Evolutionary conservation across 2,888 invertebrate species (phyloP).

Genomic region (Heteropelma amictum): DNA sequence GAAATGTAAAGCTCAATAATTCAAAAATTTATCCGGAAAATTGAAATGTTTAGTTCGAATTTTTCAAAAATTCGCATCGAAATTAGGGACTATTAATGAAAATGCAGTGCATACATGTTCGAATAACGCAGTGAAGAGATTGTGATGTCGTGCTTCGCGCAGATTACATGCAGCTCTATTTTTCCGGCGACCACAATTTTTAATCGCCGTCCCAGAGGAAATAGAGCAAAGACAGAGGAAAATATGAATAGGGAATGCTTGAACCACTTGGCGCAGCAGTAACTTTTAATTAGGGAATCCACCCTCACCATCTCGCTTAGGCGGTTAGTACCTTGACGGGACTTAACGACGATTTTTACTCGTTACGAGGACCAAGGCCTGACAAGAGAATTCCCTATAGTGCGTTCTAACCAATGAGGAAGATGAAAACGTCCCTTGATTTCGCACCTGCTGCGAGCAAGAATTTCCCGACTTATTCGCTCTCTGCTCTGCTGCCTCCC

Average conservation of each 20-base stretch:
- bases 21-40: no score
- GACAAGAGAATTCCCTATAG: constrained; percentile 58
- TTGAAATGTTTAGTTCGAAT: no score
- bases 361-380: constrained; percentile 62
- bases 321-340: constrained; percentile 55
- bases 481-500: no score
- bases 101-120: no score
- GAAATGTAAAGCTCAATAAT: no score
- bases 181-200: constrained; percentile 41
- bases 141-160: no score
- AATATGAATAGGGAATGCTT: constrained; percentile 13
- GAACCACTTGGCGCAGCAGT: constrained; percentile 59
- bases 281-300: constrained; percentile 72
- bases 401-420: constrained; percentile 48
- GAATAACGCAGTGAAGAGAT: no score
- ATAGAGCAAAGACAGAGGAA: background rate
- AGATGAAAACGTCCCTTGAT: constrained; percentile 48
- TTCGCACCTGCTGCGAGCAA: constrained; percentile 43
- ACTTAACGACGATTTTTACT: constrained; percentile 72
- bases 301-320: constrained; percentile 61
- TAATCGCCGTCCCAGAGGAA: constrained; percentile 46
- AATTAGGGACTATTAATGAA: no score
- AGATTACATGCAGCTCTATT: no score
- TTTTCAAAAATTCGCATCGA: no score
- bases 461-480: constrained; percentile 30